These are phyloP conservation scores for Xenops minutus DNA, from an alignment of 2,797 vertebrate species.

Conservation along the genomic window DNA sequence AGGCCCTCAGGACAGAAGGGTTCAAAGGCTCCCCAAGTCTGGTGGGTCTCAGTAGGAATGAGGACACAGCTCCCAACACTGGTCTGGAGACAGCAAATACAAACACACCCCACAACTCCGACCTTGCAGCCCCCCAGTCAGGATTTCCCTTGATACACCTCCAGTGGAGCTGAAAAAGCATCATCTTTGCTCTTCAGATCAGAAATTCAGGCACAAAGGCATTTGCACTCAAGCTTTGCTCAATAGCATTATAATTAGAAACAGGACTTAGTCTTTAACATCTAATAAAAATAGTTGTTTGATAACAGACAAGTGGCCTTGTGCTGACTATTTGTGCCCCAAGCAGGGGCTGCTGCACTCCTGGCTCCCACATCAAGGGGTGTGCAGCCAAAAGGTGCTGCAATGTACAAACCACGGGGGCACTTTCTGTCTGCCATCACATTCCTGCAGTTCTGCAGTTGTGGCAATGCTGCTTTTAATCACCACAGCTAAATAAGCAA, in stretches of 20 bases:
- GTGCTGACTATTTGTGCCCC: neutral
- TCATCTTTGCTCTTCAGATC: neutral
- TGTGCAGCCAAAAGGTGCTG: neutral
- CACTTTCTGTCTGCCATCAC: neutral
- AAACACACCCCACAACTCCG: neutral
- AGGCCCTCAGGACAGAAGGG: neutral
- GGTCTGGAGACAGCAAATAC: neutral
- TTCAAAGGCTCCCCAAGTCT: rapidly evolving
- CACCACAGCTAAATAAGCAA: neutral
- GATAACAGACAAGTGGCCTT: neutral
- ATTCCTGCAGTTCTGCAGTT: neutral
- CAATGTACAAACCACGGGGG: rapidly evolving
- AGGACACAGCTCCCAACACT: neutral
- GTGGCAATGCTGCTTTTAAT: neutral
- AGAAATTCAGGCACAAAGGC: neutral
- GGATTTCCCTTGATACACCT: rapidly evolving
- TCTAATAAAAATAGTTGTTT: neutral
- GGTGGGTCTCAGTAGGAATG: neutral
- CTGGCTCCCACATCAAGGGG: neutral
- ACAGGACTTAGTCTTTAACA: neutral
- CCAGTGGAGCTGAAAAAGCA: neutral
- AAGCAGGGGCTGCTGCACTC: neutral
- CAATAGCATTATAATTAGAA: neutral
- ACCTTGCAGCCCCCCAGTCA: neutral
- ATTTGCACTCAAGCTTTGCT: neutral